phyloP scores from a whole-genome alignment of 2,888 invertebrate species.

The Eudasyphora cyanicolor region DNA sequence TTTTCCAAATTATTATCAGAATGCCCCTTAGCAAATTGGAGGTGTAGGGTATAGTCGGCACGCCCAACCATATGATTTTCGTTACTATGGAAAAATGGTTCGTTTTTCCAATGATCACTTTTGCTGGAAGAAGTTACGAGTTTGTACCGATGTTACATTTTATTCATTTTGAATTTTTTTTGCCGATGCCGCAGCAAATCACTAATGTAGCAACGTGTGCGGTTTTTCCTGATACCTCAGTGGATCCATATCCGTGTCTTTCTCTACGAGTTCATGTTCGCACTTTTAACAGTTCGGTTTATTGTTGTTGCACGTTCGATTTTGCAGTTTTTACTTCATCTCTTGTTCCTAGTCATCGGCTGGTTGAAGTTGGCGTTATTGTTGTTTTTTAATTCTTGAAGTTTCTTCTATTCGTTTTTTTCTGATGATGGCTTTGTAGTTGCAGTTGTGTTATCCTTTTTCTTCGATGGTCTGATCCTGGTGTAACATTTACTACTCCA shows the following conservation, averaged over 20 bases:
- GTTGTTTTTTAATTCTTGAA: slow-evolving; percentile 50
- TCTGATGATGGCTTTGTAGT: too few relatives aligned
- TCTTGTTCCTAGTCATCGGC: background rate
- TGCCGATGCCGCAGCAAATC: slow-evolving; percentile 34
- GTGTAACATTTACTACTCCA: slow-evolving; percentile 29
- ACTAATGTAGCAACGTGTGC: slow-evolving; percentile 11
- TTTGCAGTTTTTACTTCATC: slow-evolving; percentile 33
- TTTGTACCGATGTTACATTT: too few relatives aligned
- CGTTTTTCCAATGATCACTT: too few relatives aligned
- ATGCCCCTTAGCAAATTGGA: too few relatives aligned
- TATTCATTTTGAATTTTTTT: slow-evolving; percentile 35
- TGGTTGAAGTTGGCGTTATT: too few relatives aligned
- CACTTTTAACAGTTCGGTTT: slow-evolving; percentile 40
- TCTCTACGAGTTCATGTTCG: slow-evolving; percentile 19
- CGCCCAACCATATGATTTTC: too few relatives aligned
- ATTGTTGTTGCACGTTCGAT: slow-evolving; percentile 44
- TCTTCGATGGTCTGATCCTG: background rate
- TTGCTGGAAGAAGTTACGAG: too few relatives aligned
- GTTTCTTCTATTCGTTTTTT: slow-evolving; percentile 20
- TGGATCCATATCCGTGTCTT: slow-evolving; percentile 11
- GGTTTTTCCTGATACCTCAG: too few relatives aligned
- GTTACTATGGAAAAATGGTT: too few relatives aligned
- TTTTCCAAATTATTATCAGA: too few relatives aligned
- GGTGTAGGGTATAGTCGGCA: too few relatives aligned
- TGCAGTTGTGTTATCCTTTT: slow-evolving; percentile 5